Base-by-base conservation (phyloP, 1,140 invertebrate species). In the Eriosoma lanigerum region DNA sequence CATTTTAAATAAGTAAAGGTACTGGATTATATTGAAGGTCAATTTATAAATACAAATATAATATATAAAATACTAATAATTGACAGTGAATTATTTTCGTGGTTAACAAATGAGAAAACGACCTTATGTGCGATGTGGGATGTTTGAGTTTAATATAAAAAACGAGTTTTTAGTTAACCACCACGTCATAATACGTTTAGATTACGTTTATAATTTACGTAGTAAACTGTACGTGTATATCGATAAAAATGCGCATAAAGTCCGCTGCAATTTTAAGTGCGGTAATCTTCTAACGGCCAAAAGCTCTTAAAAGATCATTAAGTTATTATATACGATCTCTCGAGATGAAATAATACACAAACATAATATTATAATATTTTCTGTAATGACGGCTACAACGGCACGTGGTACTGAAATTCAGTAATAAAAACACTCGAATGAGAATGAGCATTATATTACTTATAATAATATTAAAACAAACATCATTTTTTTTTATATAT, bases 391-490 rank as follows among this genome's bases (percentile, higher is more conserved):
- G 29, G 19, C 17, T 62, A 5, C 19, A 44, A 1, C 64, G 21
- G 29, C 64, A 38, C 32, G 62, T 38, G 62, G 32, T 66, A 68
- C 38, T 24, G 44, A 46, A 68, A 68, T 48, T 68, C 21, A 46
- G 66, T 68, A 48, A 68, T 48, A 21, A 68, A 44, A 68, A 48
- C 66, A 52, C 48, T 72, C 26, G 48, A 26, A 24, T 29, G n/a
- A 66, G 64, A 66, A 66, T 48, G 6, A 9, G 24, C 56, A 44
- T 60, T 78, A 78, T 78, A 24, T 76, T 76, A 76, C 17, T 44
- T 17, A 19, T 32, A 66, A 38, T 17, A 38, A 17, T 46, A 46
- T 62, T 62, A 76, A 76, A 58, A n/a, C n/a, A 76, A 26, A 12
- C 75, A 19, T 78, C 75, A 17, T 32, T 52, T n/a, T n/a, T n/a